Evolutionary conservation across 2,888 invertebrate species (phyloP), one percentile per base, ranked within the genome.

Genomic region (Notodonta ziczac): DNA sequence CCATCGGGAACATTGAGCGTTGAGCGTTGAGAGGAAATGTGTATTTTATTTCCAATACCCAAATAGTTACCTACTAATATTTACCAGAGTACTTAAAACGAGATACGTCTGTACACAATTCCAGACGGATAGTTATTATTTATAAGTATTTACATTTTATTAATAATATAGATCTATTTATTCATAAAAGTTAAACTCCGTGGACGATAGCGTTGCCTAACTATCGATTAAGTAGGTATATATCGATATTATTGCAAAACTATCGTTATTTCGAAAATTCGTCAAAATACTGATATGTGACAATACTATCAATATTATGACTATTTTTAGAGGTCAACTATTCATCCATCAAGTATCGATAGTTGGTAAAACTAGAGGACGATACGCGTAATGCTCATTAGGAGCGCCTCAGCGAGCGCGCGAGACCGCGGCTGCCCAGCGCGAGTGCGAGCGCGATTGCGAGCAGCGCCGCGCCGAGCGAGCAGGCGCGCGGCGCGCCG

Each of bases 401-500:
- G 32, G 13, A 32, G 24, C 13, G 32, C 39, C 32, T 14, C 53
- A 50, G 44, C 57, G 16, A 51, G n/a, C 51, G 16, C 56, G 58
- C 56, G 42, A 44, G 56, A 56, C 35, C 54, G 44, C 24, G 24
- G 24, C 14, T 51, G 44, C 44, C 44, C 35, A 35, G 12, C 48
- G 44, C 24, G 55, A 66, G 58, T 39, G 51, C 24, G 55, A 66
- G 57, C 63, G 60, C n/a, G 24, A 58, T 42, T 13, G 59, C 52
- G 10, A 57, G 52, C 58, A 61, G 60, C 60, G 66, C 59, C 59
- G 50, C 14, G 39, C 35, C 44, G 35, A 50, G 63, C 24, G 62
- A 14, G 46, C n/a, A 8, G n/a, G 65, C 57, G 57, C 56, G 16
- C 58, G 54, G 57, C 59, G 61, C 67, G 14, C 63, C 72, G 66